Evolutionary conservation across 1,140 invertebrate species (phyloP).

Genomic region (Bombus cullumanus): DNA sequence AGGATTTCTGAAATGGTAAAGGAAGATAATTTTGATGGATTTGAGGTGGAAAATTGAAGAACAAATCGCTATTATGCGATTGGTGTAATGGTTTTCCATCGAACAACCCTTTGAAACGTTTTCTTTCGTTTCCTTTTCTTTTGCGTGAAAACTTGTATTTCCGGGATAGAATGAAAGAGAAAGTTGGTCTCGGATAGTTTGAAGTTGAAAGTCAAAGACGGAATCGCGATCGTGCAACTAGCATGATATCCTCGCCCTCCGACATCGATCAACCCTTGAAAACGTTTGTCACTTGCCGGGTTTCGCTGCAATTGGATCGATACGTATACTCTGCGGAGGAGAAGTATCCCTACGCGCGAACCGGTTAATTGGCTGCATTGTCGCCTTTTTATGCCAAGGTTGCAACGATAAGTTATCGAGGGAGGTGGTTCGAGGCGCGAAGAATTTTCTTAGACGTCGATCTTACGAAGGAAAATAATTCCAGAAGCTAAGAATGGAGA

Average conservation of each 20-base stretch:
- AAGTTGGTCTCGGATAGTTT: background rate
- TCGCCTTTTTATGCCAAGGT: constrained; percentile 34
- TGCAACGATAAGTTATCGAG: background rate
- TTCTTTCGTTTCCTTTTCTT: background rate
- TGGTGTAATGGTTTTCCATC: too few species aligned
- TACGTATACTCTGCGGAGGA: background rate
- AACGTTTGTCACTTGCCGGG: constrained; percentile 34
- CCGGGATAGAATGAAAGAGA: background rate
- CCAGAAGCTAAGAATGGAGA: background rate
- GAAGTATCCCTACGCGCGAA: constrained; percentile 7
- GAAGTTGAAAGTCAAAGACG: background rate
- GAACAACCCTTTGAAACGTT: too few species aligned
- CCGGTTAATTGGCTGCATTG: constrained; percentile 33
- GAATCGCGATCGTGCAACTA: constrained; percentile 29
- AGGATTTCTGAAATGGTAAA: background rate
- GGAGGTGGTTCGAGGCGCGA: background rate
- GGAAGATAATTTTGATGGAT: too few species aligned
- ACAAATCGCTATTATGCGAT: too few species aligned
- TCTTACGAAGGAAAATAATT: background rate
- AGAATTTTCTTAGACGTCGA: too few species aligned
- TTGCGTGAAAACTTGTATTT: background rate
- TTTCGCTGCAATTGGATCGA: constrained; percentile 41
- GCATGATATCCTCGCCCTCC: constrained; percentile 2
- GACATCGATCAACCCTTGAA: constrained; percentile 34
- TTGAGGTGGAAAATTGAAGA: too few species aligned